A percentile compares a stretch with the other conserved stretches of the same genome.
phyloP scores from a whole-genome alignment of 1,140 invertebrate species.

The Leptopilina clavipes region DNA sequence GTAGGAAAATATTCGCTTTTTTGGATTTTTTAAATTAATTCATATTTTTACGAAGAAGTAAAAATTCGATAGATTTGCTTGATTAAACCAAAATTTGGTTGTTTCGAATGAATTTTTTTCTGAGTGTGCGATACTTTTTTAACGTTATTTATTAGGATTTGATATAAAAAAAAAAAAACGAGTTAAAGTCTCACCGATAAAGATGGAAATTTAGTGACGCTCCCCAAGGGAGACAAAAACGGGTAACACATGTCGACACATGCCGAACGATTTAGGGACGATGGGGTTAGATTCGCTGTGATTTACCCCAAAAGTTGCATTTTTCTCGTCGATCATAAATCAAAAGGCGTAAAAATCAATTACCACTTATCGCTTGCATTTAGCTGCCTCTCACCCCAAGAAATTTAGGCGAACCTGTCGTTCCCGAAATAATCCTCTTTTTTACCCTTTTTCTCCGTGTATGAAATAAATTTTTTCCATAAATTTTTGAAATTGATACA shows the following conservation, averaged over 20 bases:
- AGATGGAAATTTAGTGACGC: slow-evolving; percentile 67
- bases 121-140: too few relatives aligned
- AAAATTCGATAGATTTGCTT: too few relatives aligned
- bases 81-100: too few relatives aligned
- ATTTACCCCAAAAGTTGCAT: slow-evolving; percentile 65
- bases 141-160: slow-evolving; percentile 45
- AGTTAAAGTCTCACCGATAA: slow-evolving; percentile 65
- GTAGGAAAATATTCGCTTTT: too few relatives aligned
- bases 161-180: slow-evolving; percentile 48
- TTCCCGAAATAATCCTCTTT: slow-evolving; percentile 32
- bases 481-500: neutral
- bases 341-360: slow-evolving; percentile 73
- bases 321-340: slow-evolving; percentile 67
- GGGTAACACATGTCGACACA: slow-evolving; percentile 68
- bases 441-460: neutral
- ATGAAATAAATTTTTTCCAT: neutral
- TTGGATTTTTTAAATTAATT: too few relatives aligned
- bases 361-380: slow-evolving; percentile 66
- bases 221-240: slow-evolving; percentile 54
- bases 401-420: slow-evolving; percentile 58
- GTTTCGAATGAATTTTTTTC: too few relatives aligned
- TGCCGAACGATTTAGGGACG: slow-evolving; percentile 42
- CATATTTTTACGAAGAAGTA: too few relatives aligned
- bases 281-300: slow-evolving; percentile 64
- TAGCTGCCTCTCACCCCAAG: slow-evolving; percentile 39